Evolutionary conservation across 2,113 vertebrate species (phyloP).

Genomic region (Anser cygnoides): DNA sequence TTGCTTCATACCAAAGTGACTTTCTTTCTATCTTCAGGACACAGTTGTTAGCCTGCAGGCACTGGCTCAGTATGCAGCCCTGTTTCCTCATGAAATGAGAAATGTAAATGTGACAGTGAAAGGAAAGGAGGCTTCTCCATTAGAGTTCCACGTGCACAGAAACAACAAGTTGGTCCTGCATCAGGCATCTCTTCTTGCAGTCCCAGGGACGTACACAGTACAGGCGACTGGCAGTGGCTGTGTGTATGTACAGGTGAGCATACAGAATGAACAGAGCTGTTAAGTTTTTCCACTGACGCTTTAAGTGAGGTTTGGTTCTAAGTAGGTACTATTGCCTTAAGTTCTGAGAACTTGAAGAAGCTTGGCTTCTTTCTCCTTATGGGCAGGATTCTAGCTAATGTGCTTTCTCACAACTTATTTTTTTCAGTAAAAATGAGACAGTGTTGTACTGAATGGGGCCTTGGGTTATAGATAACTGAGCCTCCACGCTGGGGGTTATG

Average conservation of each 20-base stretch:
- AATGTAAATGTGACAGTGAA: slow-evolving; percentile 65
- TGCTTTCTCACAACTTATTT: neutral
- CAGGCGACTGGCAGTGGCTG: slow-evolving; percentile 64
- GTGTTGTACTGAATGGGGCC: neutral
- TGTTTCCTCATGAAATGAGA: slow-evolving; percentile 61
- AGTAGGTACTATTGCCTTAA: neutral
- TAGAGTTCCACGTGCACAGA: slow-evolving; percentile 74
- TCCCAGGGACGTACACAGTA: slow-evolving; percentile 66
- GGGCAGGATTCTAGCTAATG: neutral
- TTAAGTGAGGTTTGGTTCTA: neutral
- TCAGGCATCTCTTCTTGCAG: slow-evolving; percentile 58
- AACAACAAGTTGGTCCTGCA: slow-evolving; percentile 84
- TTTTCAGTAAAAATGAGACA: neutral
- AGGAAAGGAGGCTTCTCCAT: slow-evolving; percentile 27
- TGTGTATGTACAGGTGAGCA: slow-evolving; percentile 69
- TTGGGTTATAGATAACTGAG: neutral
- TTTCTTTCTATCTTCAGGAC: slow-evolving; percentile 60
- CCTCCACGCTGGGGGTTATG: neutral
- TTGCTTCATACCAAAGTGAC: neutral
- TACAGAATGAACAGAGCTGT: neutral
- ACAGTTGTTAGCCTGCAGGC: slow-evolving; percentile 79
- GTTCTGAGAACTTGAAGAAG: neutral
- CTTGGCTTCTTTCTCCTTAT: neutral
- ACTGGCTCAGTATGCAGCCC: slow-evolving; percentile 69
- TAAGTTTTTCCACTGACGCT: neutral